These are phyloP conservation scores for Anadara kagoshimensis DNA, from an alignment of 1,140 invertebrate species.

Conservation along the genomic window DNA sequence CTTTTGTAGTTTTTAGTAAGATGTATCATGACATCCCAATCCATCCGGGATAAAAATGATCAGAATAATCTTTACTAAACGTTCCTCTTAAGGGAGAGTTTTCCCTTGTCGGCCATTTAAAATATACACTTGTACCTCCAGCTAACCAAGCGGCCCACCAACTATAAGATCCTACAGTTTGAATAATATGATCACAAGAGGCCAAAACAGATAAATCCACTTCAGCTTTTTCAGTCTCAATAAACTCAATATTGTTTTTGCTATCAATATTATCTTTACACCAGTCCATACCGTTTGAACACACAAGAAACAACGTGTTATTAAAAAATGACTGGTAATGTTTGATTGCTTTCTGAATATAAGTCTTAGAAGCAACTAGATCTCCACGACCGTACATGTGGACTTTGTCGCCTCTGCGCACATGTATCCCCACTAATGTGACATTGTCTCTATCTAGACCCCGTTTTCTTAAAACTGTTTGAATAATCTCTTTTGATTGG, in stretches of 20 bases:
- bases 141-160: constrained; percentile 63
- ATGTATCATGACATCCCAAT: constrained; percentile 17
- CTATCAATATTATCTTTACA: constrained; percentile 26
- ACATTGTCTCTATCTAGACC: not conserved
- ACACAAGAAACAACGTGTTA: constrained; percentile 44
- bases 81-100: constrained; percentile 21
- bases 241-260: constrained; percentile 5
- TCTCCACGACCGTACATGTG: constrained; percentile 34
- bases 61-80: constrained; percentile 40
- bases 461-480: constrained; percentile 3
- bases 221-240: constrained; percentile 34
- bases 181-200: constrained; percentile 52
- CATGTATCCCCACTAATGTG: constrained; percentile 48
- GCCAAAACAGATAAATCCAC: constrained; percentile 50
- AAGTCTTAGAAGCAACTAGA: constrained; percentile 33
- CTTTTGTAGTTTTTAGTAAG: too few relatives aligned
- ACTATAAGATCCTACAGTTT: constrained; percentile 59
- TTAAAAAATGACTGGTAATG: constrained; percentile 25
- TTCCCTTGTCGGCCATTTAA: constrained; percentile 45
- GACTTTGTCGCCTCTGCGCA: constrained; percentile 47
- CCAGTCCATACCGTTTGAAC: constrained; percentile 41
- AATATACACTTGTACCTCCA: constrained; percentile 59
- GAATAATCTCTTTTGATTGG: constrained; percentile 18
- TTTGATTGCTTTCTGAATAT: constrained; percentile 47
- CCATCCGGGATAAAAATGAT: constrained; percentile 45